phyloP scores from a whole-genome alignment of 2,888 invertebrate species.

The Synergus itoensis region DNA sequence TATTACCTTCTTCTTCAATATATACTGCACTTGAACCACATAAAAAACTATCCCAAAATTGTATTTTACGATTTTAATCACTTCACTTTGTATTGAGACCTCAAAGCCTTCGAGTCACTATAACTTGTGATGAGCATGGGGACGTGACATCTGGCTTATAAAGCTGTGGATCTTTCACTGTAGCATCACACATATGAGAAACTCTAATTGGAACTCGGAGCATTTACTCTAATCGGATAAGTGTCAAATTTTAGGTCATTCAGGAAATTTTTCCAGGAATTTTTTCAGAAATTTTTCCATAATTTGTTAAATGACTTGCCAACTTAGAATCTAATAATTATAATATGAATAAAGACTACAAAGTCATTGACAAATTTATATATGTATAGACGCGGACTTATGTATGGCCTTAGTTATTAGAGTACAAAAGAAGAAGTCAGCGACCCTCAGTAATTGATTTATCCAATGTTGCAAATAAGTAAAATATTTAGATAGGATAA shows the following conservation, averaged over 20 bases:
- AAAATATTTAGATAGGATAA: too few species aligned
- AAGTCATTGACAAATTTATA: not conserved
- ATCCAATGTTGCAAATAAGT: not conserved
- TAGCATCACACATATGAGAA: slow-evolving; percentile 1
- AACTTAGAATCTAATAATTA: not conserved
- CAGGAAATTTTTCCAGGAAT: not conserved
- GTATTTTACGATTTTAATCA: not conserved
- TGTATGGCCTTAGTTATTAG: not conserved
- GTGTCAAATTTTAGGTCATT: slow-evolving; percentile 32
- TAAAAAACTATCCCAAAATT: not conserved
- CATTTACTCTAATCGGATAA: slow-evolving; percentile 25
- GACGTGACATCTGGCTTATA: slow-evolving; percentile 24
- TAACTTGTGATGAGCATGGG: slow-evolving; percentile 7
- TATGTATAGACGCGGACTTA: not conserved
- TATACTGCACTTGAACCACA: not conserved
- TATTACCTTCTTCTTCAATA: not conserved
- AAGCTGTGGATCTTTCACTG: slow-evolving; percentile 19
- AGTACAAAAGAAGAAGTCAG: slow-evolving; percentile 6
- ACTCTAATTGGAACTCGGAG: slow-evolving; percentile 9
- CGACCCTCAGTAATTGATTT: not conserved
- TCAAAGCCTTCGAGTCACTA: not conserved
- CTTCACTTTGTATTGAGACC: slow-evolving; percentile 9
- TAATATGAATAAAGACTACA: not conserved
- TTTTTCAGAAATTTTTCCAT: too few species aligned
- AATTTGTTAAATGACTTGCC: not conserved